Percentiles rank a stretch among this genome's conserved stretches.
These are phyloP conservation scores for Ochotona curzoniae DNA, from an alignment of 2,113 vertebrate species.

Conservation along the genomic window DNA sequence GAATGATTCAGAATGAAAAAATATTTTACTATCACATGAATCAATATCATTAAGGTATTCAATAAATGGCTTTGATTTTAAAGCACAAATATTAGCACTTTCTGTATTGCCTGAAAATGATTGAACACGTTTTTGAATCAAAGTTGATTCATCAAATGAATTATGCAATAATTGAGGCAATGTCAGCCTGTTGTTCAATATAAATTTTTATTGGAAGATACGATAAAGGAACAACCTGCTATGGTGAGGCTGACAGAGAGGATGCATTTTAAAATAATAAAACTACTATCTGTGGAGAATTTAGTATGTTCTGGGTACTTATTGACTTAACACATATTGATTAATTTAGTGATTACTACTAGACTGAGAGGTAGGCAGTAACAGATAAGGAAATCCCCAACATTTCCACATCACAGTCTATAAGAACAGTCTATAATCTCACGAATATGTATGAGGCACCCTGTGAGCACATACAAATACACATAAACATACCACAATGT, in stretches of 20 bases:
- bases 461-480: not conserved
- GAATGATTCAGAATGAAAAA: not conserved
- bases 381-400: not conserved
- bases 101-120: not conserved
- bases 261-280: not conserved
- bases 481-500: slow-evolving; percentile 21
- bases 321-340: not conserved
- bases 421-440: slow-evolving; percentile 1
- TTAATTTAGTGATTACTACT: not conserved
- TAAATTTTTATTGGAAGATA: not conserved
- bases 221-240: not conserved
- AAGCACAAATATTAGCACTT: slow-evolving; percentile 32
- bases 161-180: not conserved
- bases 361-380: not conserved
- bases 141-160: not conserved
- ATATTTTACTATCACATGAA: slow-evolving; percentile 4
- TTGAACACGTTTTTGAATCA: not conserved
- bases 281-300: not conserved
- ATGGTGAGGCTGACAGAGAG: not conserved
- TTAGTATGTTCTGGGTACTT: not conserved
- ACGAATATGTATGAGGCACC: not conserved
- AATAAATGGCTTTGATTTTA: slow-evolving; percentile 42
- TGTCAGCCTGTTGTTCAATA: not conserved
- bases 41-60: not conserved
- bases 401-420: not conserved